phyloP scores from a whole-genome alignment of 2,797 vertebrate genomes.

The Trichosurus vulpecula region DNA sequence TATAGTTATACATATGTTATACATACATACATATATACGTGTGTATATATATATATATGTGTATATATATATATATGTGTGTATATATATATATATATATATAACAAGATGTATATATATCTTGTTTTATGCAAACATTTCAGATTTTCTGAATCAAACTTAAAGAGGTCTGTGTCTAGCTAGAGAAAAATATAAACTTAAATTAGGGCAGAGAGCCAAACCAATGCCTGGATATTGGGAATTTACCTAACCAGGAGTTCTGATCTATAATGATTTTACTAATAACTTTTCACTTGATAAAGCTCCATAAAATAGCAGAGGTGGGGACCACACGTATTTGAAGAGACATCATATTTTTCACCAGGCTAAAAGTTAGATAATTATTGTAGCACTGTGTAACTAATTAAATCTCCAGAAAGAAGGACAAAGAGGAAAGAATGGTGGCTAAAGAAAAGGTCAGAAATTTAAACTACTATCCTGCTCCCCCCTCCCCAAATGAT shows the following conservation, averaged over 20 bases:
- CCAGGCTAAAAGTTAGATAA: not conserved
- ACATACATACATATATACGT: too few relatives aligned
- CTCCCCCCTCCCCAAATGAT: not conserved
- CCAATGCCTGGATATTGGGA: not conserved
- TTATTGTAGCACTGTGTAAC: not conserved
- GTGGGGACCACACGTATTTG: not conserved
- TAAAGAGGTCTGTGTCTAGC: not conserved
- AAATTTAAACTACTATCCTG: not conserved
- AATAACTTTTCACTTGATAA: not conserved
- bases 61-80: too few relatives aligned
- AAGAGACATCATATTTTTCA: not conserved
- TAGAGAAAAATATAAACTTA: not conserved
- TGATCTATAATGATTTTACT: not conserved
- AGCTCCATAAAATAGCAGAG: not conserved
- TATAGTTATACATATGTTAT: too few relatives aligned
- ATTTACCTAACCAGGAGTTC: not conserved
- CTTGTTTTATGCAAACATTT: too few relatives aligned
- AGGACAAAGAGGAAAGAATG: not conserved
- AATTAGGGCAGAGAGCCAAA: not conserved
- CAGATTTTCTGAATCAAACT: not conserved
- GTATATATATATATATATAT: too few relatives aligned
- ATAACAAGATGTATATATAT: too few relatives aligned
- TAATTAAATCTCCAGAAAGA: not conserved
- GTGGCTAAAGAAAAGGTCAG: not conserved
- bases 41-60: too few relatives aligned